These are phyloP conservation scores for Lasioglossum pauxillum DNA, from an alignment of 2,888 invertebrate genomes.

Conservation along the genomic window DNA sequence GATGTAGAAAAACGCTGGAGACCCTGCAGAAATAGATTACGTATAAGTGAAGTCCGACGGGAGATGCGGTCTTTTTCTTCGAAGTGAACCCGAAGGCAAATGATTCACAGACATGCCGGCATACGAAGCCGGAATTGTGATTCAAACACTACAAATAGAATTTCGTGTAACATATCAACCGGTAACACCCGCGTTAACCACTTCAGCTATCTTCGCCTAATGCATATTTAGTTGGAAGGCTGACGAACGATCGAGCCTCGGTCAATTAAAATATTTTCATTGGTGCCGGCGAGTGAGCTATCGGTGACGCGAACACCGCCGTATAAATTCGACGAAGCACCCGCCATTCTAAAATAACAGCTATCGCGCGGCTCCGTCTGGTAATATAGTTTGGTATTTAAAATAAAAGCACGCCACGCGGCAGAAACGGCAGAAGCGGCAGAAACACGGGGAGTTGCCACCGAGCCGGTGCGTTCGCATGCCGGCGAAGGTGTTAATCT, in stretches of 20 bases:
- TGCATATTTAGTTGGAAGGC: conserved; percentile 30
- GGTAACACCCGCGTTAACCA: background rate
- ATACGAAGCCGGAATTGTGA: background rate
- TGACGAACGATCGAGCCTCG: background rate
- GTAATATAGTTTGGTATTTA: conserved; percentile 47
- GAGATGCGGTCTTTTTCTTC: background rate
- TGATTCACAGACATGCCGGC: conserved; percentile 3
- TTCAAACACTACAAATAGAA: conserved; percentile 23
- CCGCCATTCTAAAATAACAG: conserved; percentile 47
- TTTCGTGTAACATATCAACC: conserved; percentile 5
- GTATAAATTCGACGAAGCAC: conserved; percentile 38
- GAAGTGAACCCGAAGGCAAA: background rate
- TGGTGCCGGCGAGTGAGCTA: conserved; percentile 28
- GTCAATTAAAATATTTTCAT: conserved; percentile 54
- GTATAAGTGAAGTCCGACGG: background rate
- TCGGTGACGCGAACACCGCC: conserved; percentile 41
- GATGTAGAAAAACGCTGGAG: background rate
- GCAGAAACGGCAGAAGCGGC: background rate
- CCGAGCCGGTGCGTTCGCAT: background rate
- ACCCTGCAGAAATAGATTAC: background rate
- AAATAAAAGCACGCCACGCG: conserved; percentile 39
- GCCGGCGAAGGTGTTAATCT: conserved; percentile 61
- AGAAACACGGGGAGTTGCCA: background rate
- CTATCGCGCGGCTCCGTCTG: conserved; percentile 12
- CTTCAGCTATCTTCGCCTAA: conserved; percentile 7